Evolutionary conservation across 2,797 vertebrate species (phyloP).

Genomic region (Poecilia picta): DNA sequence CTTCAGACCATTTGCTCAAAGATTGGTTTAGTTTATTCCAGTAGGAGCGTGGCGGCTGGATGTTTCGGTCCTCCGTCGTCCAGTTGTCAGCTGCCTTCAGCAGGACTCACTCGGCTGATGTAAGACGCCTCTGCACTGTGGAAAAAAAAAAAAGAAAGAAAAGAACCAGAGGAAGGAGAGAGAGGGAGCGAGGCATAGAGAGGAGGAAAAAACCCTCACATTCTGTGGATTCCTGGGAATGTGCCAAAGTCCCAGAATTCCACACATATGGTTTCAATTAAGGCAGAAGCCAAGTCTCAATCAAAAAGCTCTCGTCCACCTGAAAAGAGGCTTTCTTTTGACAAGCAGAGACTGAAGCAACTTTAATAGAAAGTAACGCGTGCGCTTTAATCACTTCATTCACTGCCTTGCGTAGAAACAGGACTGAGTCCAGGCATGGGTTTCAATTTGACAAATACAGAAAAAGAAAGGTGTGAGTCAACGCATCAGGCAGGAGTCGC

Average conservation of each 20-base stretch:
- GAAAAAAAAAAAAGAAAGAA: conserved; percentile 28
- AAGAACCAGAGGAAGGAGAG: conserved; percentile 19
- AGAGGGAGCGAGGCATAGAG: conserved; percentile 17
- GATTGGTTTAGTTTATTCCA: conserved; percentile 62
- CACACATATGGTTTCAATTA: conserved; percentile 99
- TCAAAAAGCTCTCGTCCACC: conserved; percentile 77
- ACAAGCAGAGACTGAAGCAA: conserved; percentile 76
- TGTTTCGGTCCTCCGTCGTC: conserved; percentile 45
- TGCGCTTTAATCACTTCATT: conserved; percentile 8
- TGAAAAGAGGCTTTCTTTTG: conserved; percentile 82
- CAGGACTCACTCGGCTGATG: conserved; percentile 87
- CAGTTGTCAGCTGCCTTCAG: conserved; percentile 56
- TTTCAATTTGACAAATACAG: background rate
- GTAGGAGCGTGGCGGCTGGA: conserved; percentile 47
- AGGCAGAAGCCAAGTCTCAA: conserved; percentile 82
- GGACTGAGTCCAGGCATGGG: background rate
- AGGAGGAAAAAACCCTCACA: conserved; percentile 74
- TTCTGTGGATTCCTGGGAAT: conserved; percentile 94
- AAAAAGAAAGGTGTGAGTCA: conserved; percentile 21
- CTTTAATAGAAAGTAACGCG: conserved; percentile 80
- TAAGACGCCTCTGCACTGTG: conserved; percentile 89
- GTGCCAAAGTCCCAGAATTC: conserved; percentile 95
- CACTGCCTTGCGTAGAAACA: background rate
- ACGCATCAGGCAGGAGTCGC: conserved; percentile 11
- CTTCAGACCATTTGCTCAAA: conserved; percentile 75